Conservation (phyloP, 2,113 vertebrate species). For the Muntiacus muntjak region DNA sequence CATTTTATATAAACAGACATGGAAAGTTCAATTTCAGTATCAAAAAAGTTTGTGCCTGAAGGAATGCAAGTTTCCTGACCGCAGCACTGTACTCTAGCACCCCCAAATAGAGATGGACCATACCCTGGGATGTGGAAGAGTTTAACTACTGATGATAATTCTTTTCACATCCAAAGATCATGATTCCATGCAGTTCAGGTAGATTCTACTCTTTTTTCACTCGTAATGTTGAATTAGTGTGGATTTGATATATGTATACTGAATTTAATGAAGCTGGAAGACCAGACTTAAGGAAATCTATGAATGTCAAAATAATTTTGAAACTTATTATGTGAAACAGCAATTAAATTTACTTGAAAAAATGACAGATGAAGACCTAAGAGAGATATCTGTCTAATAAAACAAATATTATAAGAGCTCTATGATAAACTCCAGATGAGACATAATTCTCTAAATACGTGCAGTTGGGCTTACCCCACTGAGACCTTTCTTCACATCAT, state of each 20-base stretch:
- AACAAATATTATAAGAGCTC: neutral
- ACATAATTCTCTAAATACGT: neutral
- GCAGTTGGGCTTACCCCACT: neutral
- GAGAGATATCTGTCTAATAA: conserved; percentile 40
- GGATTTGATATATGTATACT: neutral
- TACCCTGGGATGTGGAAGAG: neutral
- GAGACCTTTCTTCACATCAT: conserved; percentile 29
- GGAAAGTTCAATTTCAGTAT: neutral
- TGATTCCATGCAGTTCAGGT: neutral
- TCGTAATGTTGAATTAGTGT: neutral
- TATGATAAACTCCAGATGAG: conserved; percentile 13
- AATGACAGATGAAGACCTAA: conserved; percentile 50
- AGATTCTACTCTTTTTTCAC: neutral
- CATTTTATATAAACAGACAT: neutral
- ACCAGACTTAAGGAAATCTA: conserved; percentile 39
- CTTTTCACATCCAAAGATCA: neutral
- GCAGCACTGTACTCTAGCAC: neutral
- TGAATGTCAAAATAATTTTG: conserved; percentile 48
- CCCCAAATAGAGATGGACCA: neutral
- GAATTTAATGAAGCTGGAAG: conserved; percentile 48
- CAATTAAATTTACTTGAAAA: conserved; percentile 56
- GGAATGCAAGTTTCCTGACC: neutral
- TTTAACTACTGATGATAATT: neutral
- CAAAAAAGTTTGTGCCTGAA: neutral
- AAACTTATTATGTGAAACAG: conserved; percentile 31